These are phyloP conservation scores for Clarias gariepinus DNA, from an alignment of 2,113 vertebrate genomes.

Conservation along the genomic window DNA sequence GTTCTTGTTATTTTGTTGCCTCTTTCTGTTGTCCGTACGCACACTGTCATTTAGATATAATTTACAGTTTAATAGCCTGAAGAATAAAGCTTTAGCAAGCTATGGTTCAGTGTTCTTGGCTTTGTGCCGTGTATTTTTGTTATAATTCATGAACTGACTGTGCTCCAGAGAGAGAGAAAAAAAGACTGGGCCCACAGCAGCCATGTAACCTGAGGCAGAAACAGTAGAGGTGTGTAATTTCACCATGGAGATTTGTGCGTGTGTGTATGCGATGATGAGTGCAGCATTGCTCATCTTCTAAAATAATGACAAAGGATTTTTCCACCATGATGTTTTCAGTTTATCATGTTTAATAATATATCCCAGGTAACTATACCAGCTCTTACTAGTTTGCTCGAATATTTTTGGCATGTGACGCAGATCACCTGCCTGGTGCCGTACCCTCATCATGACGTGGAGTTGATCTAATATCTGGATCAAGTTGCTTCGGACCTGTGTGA, in stretches of 20 bases:
- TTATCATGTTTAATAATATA: conserved; percentile 24
- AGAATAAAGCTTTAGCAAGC: background rate
- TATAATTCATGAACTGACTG: conserved; percentile 14
- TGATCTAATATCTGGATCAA: conserved; percentile 28
- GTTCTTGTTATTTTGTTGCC: background rate
- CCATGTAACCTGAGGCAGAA: conserved; percentile 40
- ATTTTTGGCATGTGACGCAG: background rate
- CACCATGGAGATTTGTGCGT: conserved; percentile 22
- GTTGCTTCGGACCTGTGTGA: conserved; percentile 23
- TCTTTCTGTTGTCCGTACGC: background rate
- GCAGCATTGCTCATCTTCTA: conserved; percentile 35
- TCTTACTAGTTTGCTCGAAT: conserved; percentile 22
- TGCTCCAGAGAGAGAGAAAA: background rate
- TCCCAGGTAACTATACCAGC: conserved; percentile 24
- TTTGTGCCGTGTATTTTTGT: background rate
- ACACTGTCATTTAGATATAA: background rate
- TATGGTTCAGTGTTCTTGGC: conserved; percentile 3
- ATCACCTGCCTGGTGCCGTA: conserved; percentile 13
- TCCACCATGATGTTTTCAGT: conserved; percentile 9
- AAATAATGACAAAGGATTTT: conserved; percentile 18
- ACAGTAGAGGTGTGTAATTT: conserved; percentile 53
- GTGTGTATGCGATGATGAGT: conserved; percentile 18
- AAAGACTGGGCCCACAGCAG: conserved; percentile 1
- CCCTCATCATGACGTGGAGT: conserved; percentile 34
- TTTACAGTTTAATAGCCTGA: conserved; percentile 9